phyloP scores from a whole-genome alignment of 1,140 invertebrate species.

The Hyles euphorbiae region DNA sequence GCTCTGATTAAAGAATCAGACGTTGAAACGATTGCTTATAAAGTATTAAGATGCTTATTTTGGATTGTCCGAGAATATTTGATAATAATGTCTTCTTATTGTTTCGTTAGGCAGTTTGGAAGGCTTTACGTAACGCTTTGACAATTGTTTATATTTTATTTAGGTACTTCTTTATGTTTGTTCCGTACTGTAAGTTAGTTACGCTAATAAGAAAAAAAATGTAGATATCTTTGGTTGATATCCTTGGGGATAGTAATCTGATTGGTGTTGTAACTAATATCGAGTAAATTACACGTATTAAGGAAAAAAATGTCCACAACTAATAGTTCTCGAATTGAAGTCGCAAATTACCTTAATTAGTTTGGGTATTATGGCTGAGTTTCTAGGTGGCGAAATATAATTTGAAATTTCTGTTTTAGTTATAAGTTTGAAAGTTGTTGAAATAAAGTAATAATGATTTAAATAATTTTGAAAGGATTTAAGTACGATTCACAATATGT shows the following conservation, averaged over 20 bases:
- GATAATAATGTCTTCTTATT: slow-evolving; percentile 42
- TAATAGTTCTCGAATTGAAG: slow-evolving; percentile 12
- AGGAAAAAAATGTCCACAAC: slow-evolving; percentile 21
- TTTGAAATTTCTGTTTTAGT: too few relatives aligned
- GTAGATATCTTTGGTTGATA: slow-evolving; percentile 1
- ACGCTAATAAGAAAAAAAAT: too few relatives aligned
- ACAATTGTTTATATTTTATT: slow-evolving; percentile 8
- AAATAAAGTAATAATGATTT: too few relatives aligned
- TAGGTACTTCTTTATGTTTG: not conserved
- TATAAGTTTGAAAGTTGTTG: too few relatives aligned
- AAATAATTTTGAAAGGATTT: too few relatives aligned
- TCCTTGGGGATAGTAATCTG: slow-evolving; percentile 11
- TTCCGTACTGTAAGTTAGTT: too few relatives aligned
- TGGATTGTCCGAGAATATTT: slow-evolving; percentile 51
- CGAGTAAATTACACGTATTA: slow-evolving; percentile 27
- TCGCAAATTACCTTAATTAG: slow-evolving; percentile 2
- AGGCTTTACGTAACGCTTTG: not conserved
- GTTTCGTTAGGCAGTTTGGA: slow-evolving; percentile 13
- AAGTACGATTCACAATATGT: too few relatives aligned
- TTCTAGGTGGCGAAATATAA: too few relatives aligned
- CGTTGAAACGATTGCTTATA: slow-evolving; percentile 55
- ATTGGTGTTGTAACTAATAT: slow-evolving; percentile 26
- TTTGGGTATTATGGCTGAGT: not conserved
- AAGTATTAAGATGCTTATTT: slow-evolving; percentile 56
- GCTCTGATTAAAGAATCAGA: slow-evolving; percentile 56